Conservation (phyloP, 2,113 vertebrate genomes). For the Gallinago paraguaiae region DNA sequence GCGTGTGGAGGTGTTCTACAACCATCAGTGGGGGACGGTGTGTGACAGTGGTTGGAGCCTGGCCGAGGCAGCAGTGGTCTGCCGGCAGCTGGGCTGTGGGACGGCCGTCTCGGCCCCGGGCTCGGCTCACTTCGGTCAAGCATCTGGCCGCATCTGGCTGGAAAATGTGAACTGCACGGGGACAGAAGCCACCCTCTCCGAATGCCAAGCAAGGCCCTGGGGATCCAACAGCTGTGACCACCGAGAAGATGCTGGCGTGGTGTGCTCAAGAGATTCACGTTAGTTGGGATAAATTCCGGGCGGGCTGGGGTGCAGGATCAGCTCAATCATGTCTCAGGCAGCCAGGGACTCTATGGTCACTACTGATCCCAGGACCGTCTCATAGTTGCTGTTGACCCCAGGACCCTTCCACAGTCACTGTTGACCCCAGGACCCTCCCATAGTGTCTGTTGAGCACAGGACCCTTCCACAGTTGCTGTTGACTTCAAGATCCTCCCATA, state of each 20-base stretch:
- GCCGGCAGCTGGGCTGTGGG: constrained; percentile 43
- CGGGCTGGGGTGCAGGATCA: not conserved
- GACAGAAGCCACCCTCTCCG: not conserved
- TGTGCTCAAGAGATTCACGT: not conserved
- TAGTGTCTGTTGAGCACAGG: not conserved
- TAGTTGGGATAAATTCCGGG: rapidly evolving
- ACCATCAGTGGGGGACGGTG: constrained; percentile 41
- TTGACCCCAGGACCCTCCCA: not conserved
- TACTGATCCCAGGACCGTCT: not conserved
- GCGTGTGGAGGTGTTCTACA: constrained; percentile 19
- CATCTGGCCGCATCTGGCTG: not conserved
- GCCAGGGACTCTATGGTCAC: not conserved
- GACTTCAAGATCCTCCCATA: not conserved
- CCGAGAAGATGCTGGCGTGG: not conserved
- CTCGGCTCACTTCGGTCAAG: not conserved
- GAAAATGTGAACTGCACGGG: not conserved
- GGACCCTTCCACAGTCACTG: not conserved
- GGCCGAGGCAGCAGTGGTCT: not conserved
- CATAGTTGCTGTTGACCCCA: not conserved
- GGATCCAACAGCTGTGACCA: constrained; percentile 31
- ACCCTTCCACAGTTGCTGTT: not conserved
- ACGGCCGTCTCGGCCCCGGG: not conserved
- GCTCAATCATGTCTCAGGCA: not conserved
- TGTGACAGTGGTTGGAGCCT: not conserved
- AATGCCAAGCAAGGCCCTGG: not conserved